These are phyloP conservation scores for Pachypeltis micranthus DNA, from an alignment of 1,140 invertebrate genomes.

Conservation along the genomic window DNA sequence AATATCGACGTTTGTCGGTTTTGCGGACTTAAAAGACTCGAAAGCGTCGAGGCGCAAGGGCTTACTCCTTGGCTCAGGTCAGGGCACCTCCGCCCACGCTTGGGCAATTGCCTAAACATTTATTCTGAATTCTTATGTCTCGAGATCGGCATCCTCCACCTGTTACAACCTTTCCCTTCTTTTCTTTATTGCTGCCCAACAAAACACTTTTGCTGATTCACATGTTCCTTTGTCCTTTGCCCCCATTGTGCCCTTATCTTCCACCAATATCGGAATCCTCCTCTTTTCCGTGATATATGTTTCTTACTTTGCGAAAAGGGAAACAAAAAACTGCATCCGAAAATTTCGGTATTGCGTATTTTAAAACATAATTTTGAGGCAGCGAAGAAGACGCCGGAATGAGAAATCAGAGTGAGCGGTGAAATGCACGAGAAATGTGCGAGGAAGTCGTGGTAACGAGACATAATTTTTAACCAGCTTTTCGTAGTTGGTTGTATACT, in stretches of 20 bases:
- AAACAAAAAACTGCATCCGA: no score
- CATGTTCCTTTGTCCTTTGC: constrained; percentile 13
- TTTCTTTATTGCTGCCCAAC: constrained; percentile 5
- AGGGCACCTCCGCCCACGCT: neutral
- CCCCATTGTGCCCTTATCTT: constrained; percentile 3
- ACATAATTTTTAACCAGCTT: no score
- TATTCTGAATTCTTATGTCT: constrained; percentile 15
- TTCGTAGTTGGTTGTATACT: no score
- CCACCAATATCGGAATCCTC: neutral
- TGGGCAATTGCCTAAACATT: constrained; percentile 13
- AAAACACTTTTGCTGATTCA: constrained; percentile 13
- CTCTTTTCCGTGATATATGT: no score
- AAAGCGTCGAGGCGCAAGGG: neutral
- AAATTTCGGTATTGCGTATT: no score
- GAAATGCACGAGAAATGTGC: no score
- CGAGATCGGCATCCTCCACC: neutral
- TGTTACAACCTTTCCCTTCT: constrained; percentile 6
- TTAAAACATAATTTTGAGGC: no score
- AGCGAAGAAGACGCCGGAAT: no score
- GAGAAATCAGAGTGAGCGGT: no score
- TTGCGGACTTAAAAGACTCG: neutral
- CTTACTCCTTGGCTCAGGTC: neutral
- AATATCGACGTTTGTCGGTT: constrained; percentile 1
- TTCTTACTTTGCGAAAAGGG: no score
- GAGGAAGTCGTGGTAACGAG: no score